Evolutionary conservation across 2,888 invertebrate species (phyloP).

Genomic region (Aspidiotus destructor): DNA sequence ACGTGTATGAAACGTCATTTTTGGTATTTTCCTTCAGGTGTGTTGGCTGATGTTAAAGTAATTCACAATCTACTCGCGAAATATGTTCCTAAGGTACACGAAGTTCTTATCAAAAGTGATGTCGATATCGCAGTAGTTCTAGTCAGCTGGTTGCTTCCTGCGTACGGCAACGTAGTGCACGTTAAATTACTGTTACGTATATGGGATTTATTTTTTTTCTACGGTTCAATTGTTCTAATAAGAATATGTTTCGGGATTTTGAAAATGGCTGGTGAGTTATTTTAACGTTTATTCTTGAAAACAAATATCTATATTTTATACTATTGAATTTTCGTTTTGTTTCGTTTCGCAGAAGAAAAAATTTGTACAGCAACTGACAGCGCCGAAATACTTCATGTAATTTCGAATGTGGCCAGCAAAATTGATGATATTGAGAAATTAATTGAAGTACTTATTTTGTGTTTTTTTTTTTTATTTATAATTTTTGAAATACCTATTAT

Average conservation of each 20-base stretch:
- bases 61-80: constrained; percentile 80
- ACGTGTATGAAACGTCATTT: constrained; percentile 3
- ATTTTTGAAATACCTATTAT: not conserved
- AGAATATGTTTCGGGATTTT: constrained; percentile 91
- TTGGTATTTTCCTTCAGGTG: constrained; percentile 46
- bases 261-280: constrained; percentile 55
- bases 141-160: constrained; percentile 92
- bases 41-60: constrained; percentile 95
- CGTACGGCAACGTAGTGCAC: constrained; percentile 93
- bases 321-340: constrained; percentile 9
- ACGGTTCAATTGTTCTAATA: constrained; percentile 89
- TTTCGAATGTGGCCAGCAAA: constrained; percentile 90
- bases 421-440: constrained; percentile 84
- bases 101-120: constrained; percentile 85
- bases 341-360: constrained; percentile 53
- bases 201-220: constrained; percentile 96
- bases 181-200: constrained; percentile 86
- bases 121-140: constrained; percentile 91
- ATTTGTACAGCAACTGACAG: constrained; percentile 83
- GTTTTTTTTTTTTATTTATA: not conserved
- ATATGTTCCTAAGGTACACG: constrained; percentile 80
- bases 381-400: constrained; percentile 93
- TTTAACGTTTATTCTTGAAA: not conserved
- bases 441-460: constrained; percentile 52
- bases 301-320: not conserved